Evolutionary conservation across 2,888 invertebrate species (phyloP).

Genomic region (Gnatocerus cornutus): DNA sequence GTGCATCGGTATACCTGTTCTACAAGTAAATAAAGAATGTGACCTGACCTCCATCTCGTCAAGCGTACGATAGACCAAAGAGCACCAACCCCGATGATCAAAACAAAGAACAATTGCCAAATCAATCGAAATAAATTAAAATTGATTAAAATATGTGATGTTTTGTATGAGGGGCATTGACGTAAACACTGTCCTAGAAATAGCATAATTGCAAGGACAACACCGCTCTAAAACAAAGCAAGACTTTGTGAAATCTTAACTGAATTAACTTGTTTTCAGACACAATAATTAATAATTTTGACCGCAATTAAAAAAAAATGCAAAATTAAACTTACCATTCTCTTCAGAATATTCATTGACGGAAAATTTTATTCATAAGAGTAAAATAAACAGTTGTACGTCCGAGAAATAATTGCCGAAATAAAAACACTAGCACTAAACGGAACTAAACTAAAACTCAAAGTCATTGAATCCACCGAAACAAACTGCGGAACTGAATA

Average conservation of each 20-base stretch:
- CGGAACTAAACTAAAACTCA: conserved; percentile 10
- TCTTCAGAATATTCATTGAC: conserved; percentile 1
- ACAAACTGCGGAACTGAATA: conserved; percentile 10
- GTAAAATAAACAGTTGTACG: too few relatives aligned
- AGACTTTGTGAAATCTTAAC: too few relatives aligned
- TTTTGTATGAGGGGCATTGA: background rate
- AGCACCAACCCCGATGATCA: conserved; percentile 34
- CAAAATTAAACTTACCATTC: background rate
- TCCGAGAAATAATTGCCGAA: background rate
- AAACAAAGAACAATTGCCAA: conserved; percentile 25
- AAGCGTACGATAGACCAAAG: conserved; percentile 12
- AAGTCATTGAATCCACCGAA: conserved; percentile 9
- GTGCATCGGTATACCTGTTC: conserved; percentile 35
- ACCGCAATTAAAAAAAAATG: too few relatives aligned
- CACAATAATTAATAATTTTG: too few relatives aligned
- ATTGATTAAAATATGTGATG: background rate
- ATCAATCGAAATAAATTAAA: background rate
- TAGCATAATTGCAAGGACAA: conserved; percentile 8
- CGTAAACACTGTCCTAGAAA: conserved; percentile 3
- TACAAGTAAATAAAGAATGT: conserved; percentile 37
- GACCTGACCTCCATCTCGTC: conserved; percentile 33
- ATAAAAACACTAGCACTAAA: conserved; percentile 7
- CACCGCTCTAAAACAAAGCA: background rate
- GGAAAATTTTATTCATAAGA: too few relatives aligned
- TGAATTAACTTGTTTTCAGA: too few relatives aligned